A percentile compares a stretch with the other conserved stretches of the same genome.
Evolutionary conservation across 2,113 vertebrate genomes (phyloP).

Genomic region (Eptesicus fuscus): DNA sequence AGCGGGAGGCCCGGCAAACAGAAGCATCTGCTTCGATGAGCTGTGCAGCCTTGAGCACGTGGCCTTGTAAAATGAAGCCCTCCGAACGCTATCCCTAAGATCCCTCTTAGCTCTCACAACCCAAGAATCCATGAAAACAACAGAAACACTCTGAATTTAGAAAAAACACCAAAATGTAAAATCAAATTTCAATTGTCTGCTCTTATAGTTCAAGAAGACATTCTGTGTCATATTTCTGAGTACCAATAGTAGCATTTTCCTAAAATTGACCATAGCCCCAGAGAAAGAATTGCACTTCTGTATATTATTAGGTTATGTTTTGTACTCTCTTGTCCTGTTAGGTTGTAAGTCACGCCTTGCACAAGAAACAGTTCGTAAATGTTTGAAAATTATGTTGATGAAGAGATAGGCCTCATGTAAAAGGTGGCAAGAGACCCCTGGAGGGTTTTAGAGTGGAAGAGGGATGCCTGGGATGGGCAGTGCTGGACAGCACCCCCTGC

Average conservation of each 20-base stretch:
- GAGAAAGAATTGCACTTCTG: neutral
- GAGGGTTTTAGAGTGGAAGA: neutral
- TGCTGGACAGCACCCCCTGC: neutral
- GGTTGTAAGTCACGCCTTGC: neutral
- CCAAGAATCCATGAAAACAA: neutral
- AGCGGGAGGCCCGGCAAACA: neutral
- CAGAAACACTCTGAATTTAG: neutral
- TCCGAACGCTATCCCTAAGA: neutral
- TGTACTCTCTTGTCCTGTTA: neutral
- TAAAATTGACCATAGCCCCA: neutral
- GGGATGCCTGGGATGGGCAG: neutral
- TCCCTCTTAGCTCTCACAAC: neutral
- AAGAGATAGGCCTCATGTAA: neutral
- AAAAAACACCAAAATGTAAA: neutral
- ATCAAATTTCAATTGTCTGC: neutral
- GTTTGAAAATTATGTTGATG: neutral
- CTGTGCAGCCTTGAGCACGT: rapidly evolving
- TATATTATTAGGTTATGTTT: neutral
- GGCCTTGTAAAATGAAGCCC: neutral
- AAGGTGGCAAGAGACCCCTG: neutral
- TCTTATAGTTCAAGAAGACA: neutral
- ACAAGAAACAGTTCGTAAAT: neutral
- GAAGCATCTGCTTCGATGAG: rapidly evolving
- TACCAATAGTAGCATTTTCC: neutral
- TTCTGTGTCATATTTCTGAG: neutral